Percentiles rank a stretch among this genome's conserved stretches.
phyloP scores from a whole-genome alignment of 92 coral and sea anemone species.

The Parazoanthus swiftii region DNA sequence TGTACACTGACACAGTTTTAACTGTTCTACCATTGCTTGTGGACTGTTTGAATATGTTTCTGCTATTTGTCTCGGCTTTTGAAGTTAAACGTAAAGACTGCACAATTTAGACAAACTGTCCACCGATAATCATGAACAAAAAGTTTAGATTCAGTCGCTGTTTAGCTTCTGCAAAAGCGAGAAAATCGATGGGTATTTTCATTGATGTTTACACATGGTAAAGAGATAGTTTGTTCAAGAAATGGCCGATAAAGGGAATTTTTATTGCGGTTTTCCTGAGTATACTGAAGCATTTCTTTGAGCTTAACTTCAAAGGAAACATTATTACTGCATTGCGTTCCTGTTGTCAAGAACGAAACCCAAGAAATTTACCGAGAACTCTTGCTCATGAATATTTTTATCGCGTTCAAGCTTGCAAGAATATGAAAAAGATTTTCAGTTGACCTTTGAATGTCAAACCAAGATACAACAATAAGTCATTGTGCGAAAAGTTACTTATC shows the following conservation, averaged over 20 bases:
- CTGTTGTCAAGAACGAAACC: not conserved
- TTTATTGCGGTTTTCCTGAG: not conserved
- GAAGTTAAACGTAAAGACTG: not conserved
- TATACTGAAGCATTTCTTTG: not conserved
- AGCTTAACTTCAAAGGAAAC: not conserved
- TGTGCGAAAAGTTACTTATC: not conserved
- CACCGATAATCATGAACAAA: not conserved
- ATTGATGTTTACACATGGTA: not conserved
- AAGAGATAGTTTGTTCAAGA: slow-evolving; percentile 1
- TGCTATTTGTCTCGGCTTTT: not conserved
- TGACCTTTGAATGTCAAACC: slow-evolving; percentile 2
- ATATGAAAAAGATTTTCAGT: not conserved
- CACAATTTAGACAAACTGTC: not conserved
- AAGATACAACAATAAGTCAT: not conserved
- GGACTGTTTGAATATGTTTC: not conserved
- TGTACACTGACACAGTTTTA: not conserved
- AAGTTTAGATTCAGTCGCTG: not conserved
- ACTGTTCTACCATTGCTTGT: slow-evolving; percentile 1
- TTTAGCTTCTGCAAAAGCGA: not conserved
- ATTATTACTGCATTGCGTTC: not conserved
- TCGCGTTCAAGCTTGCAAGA: not conserved
- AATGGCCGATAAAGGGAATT: slow-evolving; percentile 4
- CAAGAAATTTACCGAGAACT: not conserved
- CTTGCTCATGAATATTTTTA: not conserved
- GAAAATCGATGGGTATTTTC: not conserved